These are phyloP conservation scores for Dromococcyx pavoninus DNA, from an alignment of 2,797 vertebrate genomes.

Conservation along the genomic window DNA sequence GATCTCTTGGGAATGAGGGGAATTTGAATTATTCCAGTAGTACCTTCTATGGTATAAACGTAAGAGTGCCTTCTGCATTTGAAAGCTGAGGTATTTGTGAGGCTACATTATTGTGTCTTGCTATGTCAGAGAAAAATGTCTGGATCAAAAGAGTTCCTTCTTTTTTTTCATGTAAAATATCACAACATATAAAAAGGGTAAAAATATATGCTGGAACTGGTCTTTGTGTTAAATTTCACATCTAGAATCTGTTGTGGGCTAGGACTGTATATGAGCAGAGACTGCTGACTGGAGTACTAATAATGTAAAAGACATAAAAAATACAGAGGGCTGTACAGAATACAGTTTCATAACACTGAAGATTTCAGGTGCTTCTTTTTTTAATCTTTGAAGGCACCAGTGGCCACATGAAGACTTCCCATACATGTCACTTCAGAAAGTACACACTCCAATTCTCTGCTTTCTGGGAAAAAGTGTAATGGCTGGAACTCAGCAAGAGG, in stretches of 20 bases:
- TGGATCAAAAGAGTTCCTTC: not conserved
- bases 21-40: constrained; percentile 31
- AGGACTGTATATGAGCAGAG: not conserved
- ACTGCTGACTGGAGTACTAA: not conserved
- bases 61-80: not conserved
- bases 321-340: not conserved
- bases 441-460: not conserved
- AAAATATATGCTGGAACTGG: not conserved
- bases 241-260: not conserved
- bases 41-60: constrained; percentile 42
- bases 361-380: not conserved
- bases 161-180: not conserved
- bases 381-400: not conserved
- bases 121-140: constrained; percentile 19
- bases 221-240: not conserved
- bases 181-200: not conserved
- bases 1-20: constrained; percentile 2
- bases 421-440: not conserved
- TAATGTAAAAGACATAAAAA: not conserved
- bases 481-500: not conserved
- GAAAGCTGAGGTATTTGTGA: constrained; percentile 38
- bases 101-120: not conserved
- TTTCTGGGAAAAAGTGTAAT: not conserved
- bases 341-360: not conserved
- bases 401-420: not conserved